Evolutionary conservation across 2,888 invertebrate genomes (phyloP).

Genomic region (Philereme vetulata): DNA sequence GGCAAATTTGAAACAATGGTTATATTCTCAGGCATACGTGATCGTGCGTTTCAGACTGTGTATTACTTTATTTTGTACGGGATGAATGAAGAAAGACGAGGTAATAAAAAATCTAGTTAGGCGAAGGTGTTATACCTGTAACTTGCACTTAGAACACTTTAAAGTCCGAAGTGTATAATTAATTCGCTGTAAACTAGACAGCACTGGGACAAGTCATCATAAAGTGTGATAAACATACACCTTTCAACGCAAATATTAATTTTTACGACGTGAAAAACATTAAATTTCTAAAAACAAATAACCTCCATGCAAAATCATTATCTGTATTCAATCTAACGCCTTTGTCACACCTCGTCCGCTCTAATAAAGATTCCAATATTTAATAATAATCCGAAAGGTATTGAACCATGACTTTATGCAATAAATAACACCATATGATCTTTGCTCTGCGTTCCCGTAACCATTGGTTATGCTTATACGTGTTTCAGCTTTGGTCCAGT

Average conservation of each 20-base stretch:
- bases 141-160: too few relatives aligned
- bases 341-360: conserved; percentile 43
- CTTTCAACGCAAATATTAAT: too few relatives aligned
- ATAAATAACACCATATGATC: conserved; percentile 72
- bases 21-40: conserved; percentile 36
- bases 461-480: conserved; percentile 33
- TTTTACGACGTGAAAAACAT: too few relatives aligned
- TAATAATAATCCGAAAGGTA: conserved; percentile 67
- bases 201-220: too few relatives aligned
- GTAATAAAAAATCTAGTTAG: not conserved
- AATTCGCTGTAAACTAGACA: too few relatives aligned
- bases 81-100: not conserved
- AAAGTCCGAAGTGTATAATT: too few relatives aligned
- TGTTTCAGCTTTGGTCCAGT: conserved; percentile 26
- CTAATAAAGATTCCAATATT: conserved; percentile 58
- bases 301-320: not conserved
- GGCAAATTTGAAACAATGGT: conserved; percentile 77
- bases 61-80: conserved; percentile 8
- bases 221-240: too few relatives aligned
- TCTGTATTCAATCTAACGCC: conserved; percentile 12
- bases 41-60: conserved; percentile 26
- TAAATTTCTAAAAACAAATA: too few relatives aligned
- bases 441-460: conserved; percentile 49
- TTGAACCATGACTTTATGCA: conserved; percentile 67
- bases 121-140: too few relatives aligned